These are phyloP conservation scores for Palaemon carinicauda DNA, from an alignment of 1,140 invertebrate genomes.

Conservation along the genomic window DNA sequence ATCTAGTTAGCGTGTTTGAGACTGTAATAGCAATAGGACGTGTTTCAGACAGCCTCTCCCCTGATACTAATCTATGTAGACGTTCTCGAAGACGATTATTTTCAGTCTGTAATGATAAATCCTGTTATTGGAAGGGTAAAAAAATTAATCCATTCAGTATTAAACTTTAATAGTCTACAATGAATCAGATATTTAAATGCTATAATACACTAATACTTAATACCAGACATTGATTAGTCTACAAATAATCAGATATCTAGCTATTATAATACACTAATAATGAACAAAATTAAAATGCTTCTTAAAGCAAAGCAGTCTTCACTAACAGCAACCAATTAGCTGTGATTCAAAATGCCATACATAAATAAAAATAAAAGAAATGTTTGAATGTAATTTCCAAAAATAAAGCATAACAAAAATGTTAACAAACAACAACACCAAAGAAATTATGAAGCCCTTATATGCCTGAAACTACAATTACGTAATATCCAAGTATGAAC, in stretches of 20 bases:
- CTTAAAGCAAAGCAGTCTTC: too few relatives aligned
- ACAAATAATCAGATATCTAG: not conserved
- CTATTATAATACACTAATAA: not conserved
- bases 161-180: not conserved
- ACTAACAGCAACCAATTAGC: too few relatives aligned
- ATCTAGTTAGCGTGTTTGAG: conserved; percentile 14
- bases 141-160: too few relatives aligned
- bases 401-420: too few relatives aligned
- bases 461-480: too few relatives aligned
- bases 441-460: too few relatives aligned
- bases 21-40: not conserved
- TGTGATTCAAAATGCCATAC: too few relatives aligned
- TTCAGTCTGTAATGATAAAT: conserved; percentile 13
- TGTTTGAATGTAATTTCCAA: too few relatives aligned
- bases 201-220: not conserved
- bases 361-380: too few relatives aligned
- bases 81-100: conserved; percentile 17
- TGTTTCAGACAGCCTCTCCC: not conserved
- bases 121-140: not conserved
- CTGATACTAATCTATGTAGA: conserved; percentile 29
- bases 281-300: not conserved
- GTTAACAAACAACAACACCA: too few relatives aligned
- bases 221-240: not conserved
- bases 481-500: too few relatives aligned
- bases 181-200: not conserved